These are phyloP conservation scores for Globicephala melas DNA, from an alignment of 2,113 vertebrate genomes.

Conservation along the genomic window DNA sequence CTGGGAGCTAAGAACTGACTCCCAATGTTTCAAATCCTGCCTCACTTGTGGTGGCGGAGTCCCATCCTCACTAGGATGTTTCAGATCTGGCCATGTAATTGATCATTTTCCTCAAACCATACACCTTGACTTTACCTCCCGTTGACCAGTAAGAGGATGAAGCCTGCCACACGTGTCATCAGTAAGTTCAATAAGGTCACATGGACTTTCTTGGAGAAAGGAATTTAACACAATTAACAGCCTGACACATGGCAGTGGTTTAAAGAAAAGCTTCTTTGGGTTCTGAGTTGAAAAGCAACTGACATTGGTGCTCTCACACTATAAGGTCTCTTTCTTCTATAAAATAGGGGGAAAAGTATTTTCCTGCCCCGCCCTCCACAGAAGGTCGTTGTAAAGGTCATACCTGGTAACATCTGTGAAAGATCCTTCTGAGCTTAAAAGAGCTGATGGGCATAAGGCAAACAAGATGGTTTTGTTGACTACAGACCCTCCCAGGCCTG, in stretches of 20 bases:
- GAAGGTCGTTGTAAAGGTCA: not conserved
- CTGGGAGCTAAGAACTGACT: not conserved
- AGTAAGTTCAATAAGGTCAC: not conserved
- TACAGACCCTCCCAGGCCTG: not conserved
- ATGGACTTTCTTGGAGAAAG: not conserved
- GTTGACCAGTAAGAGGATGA: not conserved
- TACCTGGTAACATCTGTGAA: not conserved
- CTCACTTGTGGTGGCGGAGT: not conserved
- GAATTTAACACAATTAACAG: not conserved
- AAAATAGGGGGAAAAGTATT: not conserved
- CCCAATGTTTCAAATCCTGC: not conserved
- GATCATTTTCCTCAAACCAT: not conserved
- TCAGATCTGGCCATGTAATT: not conserved
- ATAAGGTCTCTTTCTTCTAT: not conserved
- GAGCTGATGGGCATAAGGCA: accelerated
- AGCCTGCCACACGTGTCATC: not conserved
- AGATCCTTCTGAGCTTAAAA: not conserved
- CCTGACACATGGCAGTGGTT: not conserved
- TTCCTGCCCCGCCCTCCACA: not conserved
- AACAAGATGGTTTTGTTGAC: not conserved
- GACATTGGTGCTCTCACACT: not conserved
- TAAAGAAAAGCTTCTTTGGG: not conserved
- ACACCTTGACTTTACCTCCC: not conserved
- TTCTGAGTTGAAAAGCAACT: not conserved
- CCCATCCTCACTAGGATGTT: not conserved